Base-by-base conservation (phyloP, 2,888 invertebrate species). In the Xanthia icteritia region DNA sequence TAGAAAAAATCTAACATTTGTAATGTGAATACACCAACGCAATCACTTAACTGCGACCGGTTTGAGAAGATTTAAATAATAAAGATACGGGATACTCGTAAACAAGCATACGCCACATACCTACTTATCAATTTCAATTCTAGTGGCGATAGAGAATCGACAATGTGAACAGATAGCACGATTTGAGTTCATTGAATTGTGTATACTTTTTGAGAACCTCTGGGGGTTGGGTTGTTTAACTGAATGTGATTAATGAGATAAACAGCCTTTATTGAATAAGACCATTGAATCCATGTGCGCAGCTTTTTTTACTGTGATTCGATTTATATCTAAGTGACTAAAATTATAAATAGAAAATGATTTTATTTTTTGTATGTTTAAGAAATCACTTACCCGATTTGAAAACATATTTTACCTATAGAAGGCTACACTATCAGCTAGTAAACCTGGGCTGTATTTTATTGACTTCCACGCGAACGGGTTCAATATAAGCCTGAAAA, bases 61-160 rank as follows among this genome's bases (percentile, higher is more conserved):
- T 94, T 92, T 86, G 73, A 70, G 90, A 88, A 92, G 90, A 94
- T 94, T 94, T 92, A 88, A 93, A 94, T 95, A 95, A 95, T 95
- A 95, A 94, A 96, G 95, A 96, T 95, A 95, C 89, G 92, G 91
- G 86, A 90, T 91, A 88, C 88, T 91, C 92, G 94, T 95, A 95
- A 95, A 96, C 94, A 93, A 94, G 93, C 95, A 95, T 95, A 96
- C 92, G 93, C 94, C 95, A 96, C 96, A 94, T 95, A 94, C 94
- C 94, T 94, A 94, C 94, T 95, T 95, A 94, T 94, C 94, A 92
- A 94, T 93, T 94, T 94, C 93, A 95, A 94, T 94, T 94, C 93
- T 94, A 94, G 92, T 93, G 90, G 89, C 84, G 89, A 83, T 89
- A 91, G 73, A 92, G 95, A 94, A 85, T 89, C 89, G 73, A 77